Conservation (phyloP, 2,797 vertebrate genomes). For the Mormyrus proboscirostris region DNA sequence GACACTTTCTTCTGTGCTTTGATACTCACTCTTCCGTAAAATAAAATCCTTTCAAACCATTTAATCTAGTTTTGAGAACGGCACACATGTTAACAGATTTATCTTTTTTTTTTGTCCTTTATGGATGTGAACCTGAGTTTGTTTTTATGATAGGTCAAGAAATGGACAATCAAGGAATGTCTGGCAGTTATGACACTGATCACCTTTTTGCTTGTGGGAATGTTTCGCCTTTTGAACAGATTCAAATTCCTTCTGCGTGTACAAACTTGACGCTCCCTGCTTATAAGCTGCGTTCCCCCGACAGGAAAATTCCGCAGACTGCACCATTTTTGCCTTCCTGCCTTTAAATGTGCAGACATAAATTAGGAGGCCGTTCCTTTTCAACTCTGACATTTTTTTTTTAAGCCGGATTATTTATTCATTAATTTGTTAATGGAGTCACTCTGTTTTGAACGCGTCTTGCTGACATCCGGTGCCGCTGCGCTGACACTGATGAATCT, state of each 20-base stretch:
- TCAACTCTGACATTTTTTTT: neutral
- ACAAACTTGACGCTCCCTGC: neutral
- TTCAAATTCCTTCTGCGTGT: constrained; percentile 15
- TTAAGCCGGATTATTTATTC: constrained; percentile 5
- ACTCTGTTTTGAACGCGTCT: constrained; percentile 4
- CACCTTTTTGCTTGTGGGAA: neutral
- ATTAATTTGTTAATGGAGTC: neutral
- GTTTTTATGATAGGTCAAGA: neutral
- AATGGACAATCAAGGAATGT: neutral
- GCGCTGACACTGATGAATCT: constrained; percentile 18
- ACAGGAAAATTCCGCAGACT: constrained; percentile 12
- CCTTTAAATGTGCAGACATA: neutral
- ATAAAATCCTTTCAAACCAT: neutral
- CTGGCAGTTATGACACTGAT: neutral
- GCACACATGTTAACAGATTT: neutral
- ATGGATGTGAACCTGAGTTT: neutral
- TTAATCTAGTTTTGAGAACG: neutral
- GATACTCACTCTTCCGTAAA: neutral
- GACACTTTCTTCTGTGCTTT: neutral
- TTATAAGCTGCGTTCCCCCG: constrained; percentile 1
- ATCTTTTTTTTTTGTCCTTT: neutral
- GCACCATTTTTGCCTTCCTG: neutral
- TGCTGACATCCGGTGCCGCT: neutral
- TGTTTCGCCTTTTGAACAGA: neutral
- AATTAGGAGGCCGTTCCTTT: neutral